Evolutionary conservation across 1,140 invertebrate genomes (phyloP).

Genomic region (Listronotus bonariensis): DNA sequence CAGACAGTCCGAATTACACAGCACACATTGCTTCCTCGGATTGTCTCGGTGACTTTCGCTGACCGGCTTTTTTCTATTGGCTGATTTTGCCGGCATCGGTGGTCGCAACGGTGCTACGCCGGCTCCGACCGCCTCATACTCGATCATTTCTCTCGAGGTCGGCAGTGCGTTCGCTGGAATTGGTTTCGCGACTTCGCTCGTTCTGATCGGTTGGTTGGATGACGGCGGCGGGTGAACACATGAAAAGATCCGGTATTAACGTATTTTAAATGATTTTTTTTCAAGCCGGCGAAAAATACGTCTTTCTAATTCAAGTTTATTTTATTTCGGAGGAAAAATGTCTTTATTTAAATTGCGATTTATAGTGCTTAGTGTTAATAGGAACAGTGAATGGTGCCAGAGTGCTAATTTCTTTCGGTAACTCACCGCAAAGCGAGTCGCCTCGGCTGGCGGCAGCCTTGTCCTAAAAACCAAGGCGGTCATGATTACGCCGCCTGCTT

Average conservation of each 20-base stretch:
- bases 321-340: no score
- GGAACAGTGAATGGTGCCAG: constrained; percentile 10
- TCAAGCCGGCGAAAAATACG: not conserved
- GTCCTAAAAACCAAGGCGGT: constrained; percentile 34
- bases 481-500: constrained; percentile 32
- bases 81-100: constrained; percentile 24
- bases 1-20: constrained; percentile 52
- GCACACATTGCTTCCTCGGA: constrained; percentile 25
- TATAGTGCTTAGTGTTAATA: constrained; percentile 19
- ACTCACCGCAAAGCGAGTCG: constrained; percentile 15
- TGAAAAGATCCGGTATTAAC: not conserved
- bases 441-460: constrained; percentile 24
- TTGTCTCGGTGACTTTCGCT: constrained; percentile 32
- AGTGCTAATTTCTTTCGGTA: constrained; percentile 14
- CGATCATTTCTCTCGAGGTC: constrained; percentile 30
- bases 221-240: not conserved
- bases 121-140: constrained; percentile 24
- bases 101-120: constrained; percentile 26
- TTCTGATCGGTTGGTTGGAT: constrained; percentile 1
- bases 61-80: constrained; percentile 38
- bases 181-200: constrained; percentile 14
- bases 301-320: constrained; percentile 2
- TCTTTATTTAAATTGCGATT: not conserved
- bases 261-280: constrained; percentile 1
- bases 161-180: constrained; percentile 8